Evolutionary conservation across 2,888 invertebrate genomes (phyloP), one percentile per base, ranked within the genome.

Genomic region (Acleris holmiana): DNA sequence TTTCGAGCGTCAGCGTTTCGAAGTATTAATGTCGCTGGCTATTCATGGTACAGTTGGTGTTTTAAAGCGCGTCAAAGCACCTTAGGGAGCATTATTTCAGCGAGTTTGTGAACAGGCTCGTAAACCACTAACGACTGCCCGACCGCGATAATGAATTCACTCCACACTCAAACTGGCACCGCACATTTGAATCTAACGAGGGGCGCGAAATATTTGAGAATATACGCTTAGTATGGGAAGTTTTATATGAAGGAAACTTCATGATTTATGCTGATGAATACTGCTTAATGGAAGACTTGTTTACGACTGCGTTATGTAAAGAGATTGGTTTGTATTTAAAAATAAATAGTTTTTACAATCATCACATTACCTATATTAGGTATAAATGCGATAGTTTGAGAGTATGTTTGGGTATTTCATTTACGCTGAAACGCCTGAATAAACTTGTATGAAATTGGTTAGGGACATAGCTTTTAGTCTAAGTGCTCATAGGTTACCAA

Each of bases 51-150:
- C 62, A 63, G 67, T 53, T 40, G 53, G 53, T 61, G 73, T 75
- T 73, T 75, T 70, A 73, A 73, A 79, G 75, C 73, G 73, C 72
- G 73, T 72, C 74, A 76, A 78, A 82, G 83, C 76, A 78, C 80
- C 85, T 71, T 67, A 60, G 86, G 85, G 86, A 84, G 82, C 84
- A 84, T 87, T 88, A 88, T 87, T 86, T 85, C 85, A 85, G 84
- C 85, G 88, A 86, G 87, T 85, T 85, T 79, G 84, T 77, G 84
- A 88, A 84, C 85, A 82, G 79, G 79, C 82, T 82, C 82, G 85
- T 86, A 84, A 88, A 87, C 88, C 86, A 79, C 89, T 89, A 89
- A 89, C 88, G 88, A 88, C 86, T 85, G 84, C 83, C 81, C 83
- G 80, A 83, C 86, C 85, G 80, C 86, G 78, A 82, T 88, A 88